phyloP scores from a whole-genome alignment of 1,140 invertebrate genomes.

The Platyura marginata region DNA sequence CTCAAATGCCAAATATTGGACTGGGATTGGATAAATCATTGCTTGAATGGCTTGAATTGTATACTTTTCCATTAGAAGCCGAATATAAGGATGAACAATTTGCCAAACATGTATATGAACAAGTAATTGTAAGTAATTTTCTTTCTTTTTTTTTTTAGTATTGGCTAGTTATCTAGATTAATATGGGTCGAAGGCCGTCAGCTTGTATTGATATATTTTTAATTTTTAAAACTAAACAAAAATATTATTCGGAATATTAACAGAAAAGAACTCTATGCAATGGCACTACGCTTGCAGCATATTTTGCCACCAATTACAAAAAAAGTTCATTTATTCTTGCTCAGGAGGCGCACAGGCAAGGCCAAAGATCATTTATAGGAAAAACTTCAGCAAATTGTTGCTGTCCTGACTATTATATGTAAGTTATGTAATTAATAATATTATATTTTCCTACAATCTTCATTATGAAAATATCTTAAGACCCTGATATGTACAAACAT shows the following conservation, averaged over 20 bases:
- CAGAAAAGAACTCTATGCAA: constrained; percentile 47
- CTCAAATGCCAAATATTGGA: constrained; percentile 70
- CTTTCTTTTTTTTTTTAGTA: too few relatives aligned
- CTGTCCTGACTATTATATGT: constrained; percentile 34
- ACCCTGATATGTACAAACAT: neutral
- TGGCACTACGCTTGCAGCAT: constrained; percentile 78
- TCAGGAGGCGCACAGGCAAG: constrained; percentile 36
- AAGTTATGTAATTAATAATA: constrained; percentile 4
- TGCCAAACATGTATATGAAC: constrained; percentile 49
- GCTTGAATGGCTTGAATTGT: constrained; percentile 68
- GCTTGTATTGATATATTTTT: neutral
- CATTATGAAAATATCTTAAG: neutral
- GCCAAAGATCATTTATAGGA: constrained; percentile 72
- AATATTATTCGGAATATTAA: constrained; percentile 11
- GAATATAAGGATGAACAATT: constrained; percentile 49
- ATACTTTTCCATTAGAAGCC: constrained; percentile 71
- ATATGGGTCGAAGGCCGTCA: too few relatives aligned
- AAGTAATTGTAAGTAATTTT: constrained; percentile 52
- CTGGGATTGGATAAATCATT: constrained; percentile 59
- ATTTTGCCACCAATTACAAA: constrained; percentile 65
- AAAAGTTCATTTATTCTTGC: constrained; percentile 53
- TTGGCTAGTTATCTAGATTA: too few relatives aligned
- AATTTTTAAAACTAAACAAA: neutral
- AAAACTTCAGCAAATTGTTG: constrained; percentile 73
- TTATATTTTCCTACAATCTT: neutral